Conservation (phyloP, 2,888 invertebrate genomes). For the Belgica antarctica region DNA sequence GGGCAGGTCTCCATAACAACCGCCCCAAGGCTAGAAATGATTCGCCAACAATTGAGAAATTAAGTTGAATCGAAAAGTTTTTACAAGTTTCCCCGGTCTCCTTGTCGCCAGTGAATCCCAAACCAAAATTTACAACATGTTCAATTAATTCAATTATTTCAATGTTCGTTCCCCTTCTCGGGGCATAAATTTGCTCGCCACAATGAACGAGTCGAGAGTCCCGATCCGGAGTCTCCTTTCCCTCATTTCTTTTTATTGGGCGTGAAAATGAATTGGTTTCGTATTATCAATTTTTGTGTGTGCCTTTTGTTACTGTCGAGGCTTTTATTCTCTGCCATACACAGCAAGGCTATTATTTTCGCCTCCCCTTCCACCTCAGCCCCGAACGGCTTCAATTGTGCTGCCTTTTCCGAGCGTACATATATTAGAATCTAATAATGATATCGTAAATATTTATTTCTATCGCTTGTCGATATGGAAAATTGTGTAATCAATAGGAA, state of each 20-base stretch:
- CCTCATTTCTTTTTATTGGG: neutral
- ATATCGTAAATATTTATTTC: slow-evolving; percentile 36
- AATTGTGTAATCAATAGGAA: slow-evolving; percentile 1
- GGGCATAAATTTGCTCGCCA: neutral
- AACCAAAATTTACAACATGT: slow-evolving; percentile 5
- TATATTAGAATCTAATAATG: slow-evolving; percentile 33
- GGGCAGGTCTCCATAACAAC: too few relatives aligned
- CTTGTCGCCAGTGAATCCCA: neutral
- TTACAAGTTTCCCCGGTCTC: too few relatives aligned
- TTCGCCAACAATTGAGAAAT: neutral
- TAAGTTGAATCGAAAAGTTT: neutral
- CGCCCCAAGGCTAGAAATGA: too few relatives aligned
- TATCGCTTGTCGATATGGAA: slow-evolving; percentile 13
- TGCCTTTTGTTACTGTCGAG: slow-evolving; percentile 11
- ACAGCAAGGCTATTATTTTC: too few relatives aligned
- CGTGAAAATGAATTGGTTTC: slow-evolving; percentile 15
- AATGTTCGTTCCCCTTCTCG: neutral
- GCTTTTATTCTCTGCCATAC: neutral
- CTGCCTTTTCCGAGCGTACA: neutral
- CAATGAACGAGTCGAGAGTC: neutral
- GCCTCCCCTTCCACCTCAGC: neutral
- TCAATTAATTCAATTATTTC: neutral
- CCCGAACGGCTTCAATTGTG: slow-evolving; percentile 1
- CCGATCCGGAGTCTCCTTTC: neutral
- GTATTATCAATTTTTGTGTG: slow-evolving; percentile 16